Evolutionary conservation across 1,140 invertebrate species (phyloP), one percentile per base, ranked within the genome.

Genomic region (Drosophila mauritiana): DNA sequence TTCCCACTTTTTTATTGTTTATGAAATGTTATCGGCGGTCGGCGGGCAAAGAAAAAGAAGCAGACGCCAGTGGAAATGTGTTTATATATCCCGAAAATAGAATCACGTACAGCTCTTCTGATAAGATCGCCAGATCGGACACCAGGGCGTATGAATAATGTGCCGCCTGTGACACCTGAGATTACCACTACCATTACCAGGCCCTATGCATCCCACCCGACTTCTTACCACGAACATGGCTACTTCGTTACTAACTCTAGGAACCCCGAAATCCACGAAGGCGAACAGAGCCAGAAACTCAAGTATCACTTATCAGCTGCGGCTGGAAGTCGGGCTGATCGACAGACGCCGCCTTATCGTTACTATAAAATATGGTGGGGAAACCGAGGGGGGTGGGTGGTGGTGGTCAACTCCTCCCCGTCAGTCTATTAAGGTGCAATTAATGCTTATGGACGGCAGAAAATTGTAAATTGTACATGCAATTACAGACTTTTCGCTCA

Each of bases 151-250:
- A 61, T 42, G n/a, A 13, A n/a, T 11, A 31, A 45, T 79, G 74
- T 83, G 58, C 74, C 79, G 73, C 69, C n/a, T 49, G 37, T 51
- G 37, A 36, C 13, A 22, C 43, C 46, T 15, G 37, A 36, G 36
- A 63, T 55, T 8, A 34, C 20, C 20, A 22, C 20, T 22, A 22
- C 20, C 3, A 22, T 22, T 22, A 22, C 20, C 3, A 22, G 20
- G 20, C 20, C 20, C 3, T 3, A 22, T 22, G 20, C 20, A 22
- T 22, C 20, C 20, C 52, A 53, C 36, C 40, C 54, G 48, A 48
- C 54, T 52, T 88, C 82, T 88, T 86, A 88, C 82, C 82, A 88
- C 58, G 55, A 76, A 40, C 82, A 86, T 88, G 70, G 62, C 82
- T 64, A 45, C 51, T 43, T 52, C 36, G 49, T 49, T 69, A 86